Evolutionary conservation across 2,888 invertebrate genomes (phyloP).

Genomic region (Monochamus alternatus): DNA sequence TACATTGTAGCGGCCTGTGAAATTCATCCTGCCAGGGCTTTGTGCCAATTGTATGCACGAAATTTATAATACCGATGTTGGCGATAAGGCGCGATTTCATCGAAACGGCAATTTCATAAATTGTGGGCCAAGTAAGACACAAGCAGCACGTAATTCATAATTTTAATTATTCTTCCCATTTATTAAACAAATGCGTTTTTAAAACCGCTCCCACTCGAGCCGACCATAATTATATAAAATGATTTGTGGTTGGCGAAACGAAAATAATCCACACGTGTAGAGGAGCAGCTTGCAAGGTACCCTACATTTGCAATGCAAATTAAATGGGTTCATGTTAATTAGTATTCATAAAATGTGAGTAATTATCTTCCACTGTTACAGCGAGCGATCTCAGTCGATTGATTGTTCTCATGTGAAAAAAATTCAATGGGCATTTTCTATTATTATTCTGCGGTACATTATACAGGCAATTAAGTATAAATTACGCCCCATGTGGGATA

Average conservation of each 20-base stretch:
- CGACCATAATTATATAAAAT: conserved; percentile 15
- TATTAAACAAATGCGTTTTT: conserved; percentile 30
- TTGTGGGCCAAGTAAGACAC: not conserved
- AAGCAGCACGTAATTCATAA: not conserved
- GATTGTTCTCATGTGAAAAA: conserved; percentile 24
- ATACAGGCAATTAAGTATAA: conserved; percentile 6
- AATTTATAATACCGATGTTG: not conserved
- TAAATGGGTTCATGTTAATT: conserved; percentile 24
- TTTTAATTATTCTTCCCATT: conserved; percentile 16
- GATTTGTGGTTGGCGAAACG: conserved; percentile 24
- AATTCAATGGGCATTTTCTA: conserved; percentile 7
- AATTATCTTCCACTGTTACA: conserved; percentile 25
- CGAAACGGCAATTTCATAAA: not conserved
- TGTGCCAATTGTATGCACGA: too few relatives aligned
- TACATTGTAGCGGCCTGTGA: too few relatives aligned
- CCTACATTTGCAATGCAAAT: conserved; percentile 29
- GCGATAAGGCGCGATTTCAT: not conserved
- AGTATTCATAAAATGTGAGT: conserved; percentile 22
- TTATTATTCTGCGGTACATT: conserved; percentile 2
- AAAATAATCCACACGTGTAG: conserved; percentile 29
- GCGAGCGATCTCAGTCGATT: conserved; percentile 11
- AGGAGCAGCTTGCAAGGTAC: conserved; percentile 11
- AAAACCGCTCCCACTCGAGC: conserved; percentile 14
- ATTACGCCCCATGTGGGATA: conserved; percentile 22
- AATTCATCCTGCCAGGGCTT: too few relatives aligned